Evolutionary conservation across 2,113 vertebrate species (phyloP).

Genomic region (Synchiropus splendidus): DNA sequence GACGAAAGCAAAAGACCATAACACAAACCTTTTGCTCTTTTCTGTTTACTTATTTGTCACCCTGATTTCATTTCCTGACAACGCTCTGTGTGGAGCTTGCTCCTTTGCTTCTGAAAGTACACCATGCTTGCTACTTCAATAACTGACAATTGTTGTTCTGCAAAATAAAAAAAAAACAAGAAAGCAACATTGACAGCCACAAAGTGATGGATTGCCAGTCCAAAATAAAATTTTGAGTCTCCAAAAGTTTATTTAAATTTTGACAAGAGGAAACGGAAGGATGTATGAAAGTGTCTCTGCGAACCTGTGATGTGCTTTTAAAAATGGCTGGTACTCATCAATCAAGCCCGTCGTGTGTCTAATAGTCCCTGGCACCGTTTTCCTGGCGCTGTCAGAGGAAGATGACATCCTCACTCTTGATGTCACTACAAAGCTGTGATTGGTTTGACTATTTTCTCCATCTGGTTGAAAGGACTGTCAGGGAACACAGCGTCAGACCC

Average conservation of each 20-base stretch:
- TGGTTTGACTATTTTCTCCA: too few relatives aligned
- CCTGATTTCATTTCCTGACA: conserved; percentile 30
- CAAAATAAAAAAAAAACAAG: conserved; percentile 2
- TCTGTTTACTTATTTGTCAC: conserved; percentile 18
- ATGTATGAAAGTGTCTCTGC: conserved; percentile 1
- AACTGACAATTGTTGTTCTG: background rate
- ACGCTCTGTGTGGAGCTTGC: conserved; percentile 12
- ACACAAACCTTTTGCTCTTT: conserved; percentile 15
- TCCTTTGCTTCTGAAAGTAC: conserved; percentile 21
- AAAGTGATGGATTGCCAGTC: conserved; percentile 12
- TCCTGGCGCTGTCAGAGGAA: too few relatives aligned
- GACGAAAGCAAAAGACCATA: too few relatives aligned
- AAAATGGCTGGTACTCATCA: conserved; percentile 1
- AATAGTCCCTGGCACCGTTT: background rate
- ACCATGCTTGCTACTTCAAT: conserved; percentile 8
- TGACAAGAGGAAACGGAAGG: conserved; percentile 1
- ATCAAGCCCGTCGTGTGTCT: background rate
- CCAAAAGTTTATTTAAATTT: conserved; percentile 4
- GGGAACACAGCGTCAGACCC: too few relatives aligned
- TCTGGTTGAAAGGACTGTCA: too few relatives aligned
- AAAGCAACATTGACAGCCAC: background rate
- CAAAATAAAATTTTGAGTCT: conserved; percentile 1
- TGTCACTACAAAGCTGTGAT: too few relatives aligned
- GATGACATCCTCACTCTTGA: too few relatives aligned
- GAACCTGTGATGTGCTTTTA: background rate